Evolutionary conservation across 2,113 vertebrate genomes (phyloP).

Genomic region (Pygoscelis adeliae): DNA sequence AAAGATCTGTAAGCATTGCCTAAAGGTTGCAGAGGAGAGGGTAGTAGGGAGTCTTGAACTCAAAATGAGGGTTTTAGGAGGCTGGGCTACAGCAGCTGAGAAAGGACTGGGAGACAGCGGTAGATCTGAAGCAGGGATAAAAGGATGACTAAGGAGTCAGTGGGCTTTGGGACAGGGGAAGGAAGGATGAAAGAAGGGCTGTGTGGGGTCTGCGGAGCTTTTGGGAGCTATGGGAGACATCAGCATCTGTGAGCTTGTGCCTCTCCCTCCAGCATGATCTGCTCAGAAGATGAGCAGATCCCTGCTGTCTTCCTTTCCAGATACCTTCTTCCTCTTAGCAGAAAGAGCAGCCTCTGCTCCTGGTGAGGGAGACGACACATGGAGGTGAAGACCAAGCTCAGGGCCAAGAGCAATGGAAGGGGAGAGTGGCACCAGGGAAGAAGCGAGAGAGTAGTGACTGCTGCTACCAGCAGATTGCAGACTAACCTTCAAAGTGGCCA

Average conservation of each 20-base stretch:
- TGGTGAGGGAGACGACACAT: fast-evolving
- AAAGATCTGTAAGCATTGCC: neutral
- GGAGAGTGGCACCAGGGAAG: neutral
- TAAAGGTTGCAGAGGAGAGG: neutral
- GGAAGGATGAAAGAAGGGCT: neutral
- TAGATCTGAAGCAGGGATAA: neutral
- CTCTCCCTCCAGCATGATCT: neutral
- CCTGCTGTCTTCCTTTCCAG: neutral
- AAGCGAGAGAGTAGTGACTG: neutral
- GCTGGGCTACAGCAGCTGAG: neutral
- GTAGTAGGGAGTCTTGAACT: neutral
- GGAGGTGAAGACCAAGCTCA: neutral
- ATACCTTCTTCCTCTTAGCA: neutral
- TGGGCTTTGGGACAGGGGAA: neutral
- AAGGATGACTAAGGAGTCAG: neutral
- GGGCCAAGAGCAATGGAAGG: neutral
- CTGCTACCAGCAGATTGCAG: neutral
- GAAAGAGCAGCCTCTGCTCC: neutral
- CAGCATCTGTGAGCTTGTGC: neutral
- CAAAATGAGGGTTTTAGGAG: neutral
- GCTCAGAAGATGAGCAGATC: neutral
- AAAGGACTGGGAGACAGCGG: neutral
- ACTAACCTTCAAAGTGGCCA: neutral
- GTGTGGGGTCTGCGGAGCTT: neutral
- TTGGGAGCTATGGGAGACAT: neutral